Base-by-base conservation (phyloP, 2,113 vertebrate species). In the Actenoides hombroni region DNA sequence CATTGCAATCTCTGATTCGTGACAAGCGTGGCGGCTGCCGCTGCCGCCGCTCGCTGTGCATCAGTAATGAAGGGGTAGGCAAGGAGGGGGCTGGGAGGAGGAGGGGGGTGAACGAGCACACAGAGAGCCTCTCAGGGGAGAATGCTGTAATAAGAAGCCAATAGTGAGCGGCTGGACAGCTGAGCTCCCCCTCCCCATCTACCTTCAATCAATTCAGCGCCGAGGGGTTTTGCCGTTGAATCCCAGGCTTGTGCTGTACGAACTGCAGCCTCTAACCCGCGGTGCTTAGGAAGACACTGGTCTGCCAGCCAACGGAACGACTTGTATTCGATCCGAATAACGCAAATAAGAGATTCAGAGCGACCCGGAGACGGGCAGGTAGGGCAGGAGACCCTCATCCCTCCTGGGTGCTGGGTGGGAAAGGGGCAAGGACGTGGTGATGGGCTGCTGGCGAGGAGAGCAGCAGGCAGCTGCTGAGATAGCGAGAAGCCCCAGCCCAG, bases 121-220 rank as follows among this genome's bases (percentile, higher is more conserved):
- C 97, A 97, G 96, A 91, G 96, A 92, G 93, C 92, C 95, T 98
- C 99, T 98, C 92, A 1, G 97, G 98, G 98, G 98, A 99, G 97
- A 98, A 99, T 99, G 99, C 97, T 94, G 99, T 99, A 98, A 99
- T 99, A 96, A 94, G 98, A 97, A 98, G 95, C 99, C 99, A 99
- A 99, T 99, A 95, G 98, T 83, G 98, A 97, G 84, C 85, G 81
- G 61, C 92, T 97, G 98, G 98, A 97, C 97, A 96, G 98, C 97
- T 78, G 97, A 96, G 90, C 87, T 95, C 91, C 92, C 92, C 98
- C 94, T 93, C 95, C 90, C 89, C 35, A 15, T 83, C 95, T 51
- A 56, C 93, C 97, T 97, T 92, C 83, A 78, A 90, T 91, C 97
- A 86, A 80, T 44, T 86, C 94, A 80, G 76, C 83, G 14, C 88